Evolutionary conservation across 1,140 invertebrate species (phyloP), one percentile per base, ranked within the genome.

Genomic region (Doryteuthis pealeii): DNA sequence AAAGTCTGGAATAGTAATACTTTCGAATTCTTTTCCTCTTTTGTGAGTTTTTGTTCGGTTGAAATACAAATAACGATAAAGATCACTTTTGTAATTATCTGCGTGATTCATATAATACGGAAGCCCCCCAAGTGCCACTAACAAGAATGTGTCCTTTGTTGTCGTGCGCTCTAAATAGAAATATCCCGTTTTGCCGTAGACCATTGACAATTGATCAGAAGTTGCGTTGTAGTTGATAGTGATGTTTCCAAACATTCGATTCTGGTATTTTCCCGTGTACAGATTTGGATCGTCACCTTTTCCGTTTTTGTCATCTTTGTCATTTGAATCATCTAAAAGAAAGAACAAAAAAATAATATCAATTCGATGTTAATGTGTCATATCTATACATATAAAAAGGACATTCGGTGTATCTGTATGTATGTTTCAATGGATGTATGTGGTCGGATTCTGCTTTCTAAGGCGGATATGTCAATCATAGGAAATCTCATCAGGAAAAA

Each of bases 241-340:
- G 14, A 80, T 45, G 30, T 78, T 74, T 15, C 77, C 79, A 28
- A 74, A 80, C 12, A 72, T 76, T 6, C 73, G 74, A 67, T 76
- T 75, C 1, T 71, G 35, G 68, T 76, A 80, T 4, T 28, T 30
- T 22, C 72, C 74, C 18, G 31, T 70, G 68, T 78, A 80, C 3
- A 73, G 71, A 26, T 78, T 69, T 10, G 74, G 68, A 6, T 70
- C 70, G 0, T 76, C 65, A 22, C 49, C 43, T 14, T 49, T 8
- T 32, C 70, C 73, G 67, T 26, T 12, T 12, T 32, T 43, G 18
- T 45, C n/a, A 12, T 70, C 10, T 3, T 10, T 10, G 35, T 10
- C 35, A 40, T 40, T 40, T 40, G 35, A 3, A 10, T 40, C 4
- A 40, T 10, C 35, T 40, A 40, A 40, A 40, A 40, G 3, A 5